Evolutionary conservation across 1,140 invertebrate genomes (phyloP), one percentile per base, ranked within the genome.

Genomic region (Danaus plexippus): DNA sequence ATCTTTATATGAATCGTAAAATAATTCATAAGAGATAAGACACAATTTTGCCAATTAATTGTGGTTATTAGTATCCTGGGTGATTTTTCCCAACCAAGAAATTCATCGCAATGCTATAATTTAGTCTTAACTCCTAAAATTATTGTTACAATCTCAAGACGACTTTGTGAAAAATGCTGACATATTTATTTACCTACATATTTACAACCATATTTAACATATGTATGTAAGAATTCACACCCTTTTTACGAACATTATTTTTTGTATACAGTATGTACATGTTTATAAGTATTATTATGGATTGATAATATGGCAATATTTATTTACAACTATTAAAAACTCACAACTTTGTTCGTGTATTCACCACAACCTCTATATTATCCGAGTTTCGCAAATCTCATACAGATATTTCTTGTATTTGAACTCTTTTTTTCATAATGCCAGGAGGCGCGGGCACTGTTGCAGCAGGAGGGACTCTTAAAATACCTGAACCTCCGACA

Each of bases 401-500:
- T 81, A 95, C 94, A 46, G 94, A 95, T 88, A 95, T 95, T 79
- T 95, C 94, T 82, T 95, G 94, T 81, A 95, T 95, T 85, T 95
- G 94, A 61, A 95, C 94, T 67, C 94, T 90, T 85, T 95, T 95
- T 81, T 95, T 95, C 84, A 93, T 91, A 50, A 92, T 91, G 43
- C 91, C 92, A 0, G 92, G 92, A 8, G 93, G 92, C n/a, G 91
- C 92, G 11, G 92, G 91, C 63, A 92, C 90, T 9, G 92, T 90
- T 18, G 92, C 87, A 43, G 87, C 84, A 50, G 91, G 90, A 57
- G 90, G 91, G 4, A 87, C 84, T 59, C 88, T 85, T 13, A 85
- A 76, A 9, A 84, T 85, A 22, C 88, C 87, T 7, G 88, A 88
- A 47, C 82, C 67, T 60, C 77, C 66, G 54, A 80, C 75, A 54